These are phyloP conservation scores for Drosophila infuscata DNA, from an alignment of 2,888 invertebrate species.

Conservation along the genomic window DNA sequence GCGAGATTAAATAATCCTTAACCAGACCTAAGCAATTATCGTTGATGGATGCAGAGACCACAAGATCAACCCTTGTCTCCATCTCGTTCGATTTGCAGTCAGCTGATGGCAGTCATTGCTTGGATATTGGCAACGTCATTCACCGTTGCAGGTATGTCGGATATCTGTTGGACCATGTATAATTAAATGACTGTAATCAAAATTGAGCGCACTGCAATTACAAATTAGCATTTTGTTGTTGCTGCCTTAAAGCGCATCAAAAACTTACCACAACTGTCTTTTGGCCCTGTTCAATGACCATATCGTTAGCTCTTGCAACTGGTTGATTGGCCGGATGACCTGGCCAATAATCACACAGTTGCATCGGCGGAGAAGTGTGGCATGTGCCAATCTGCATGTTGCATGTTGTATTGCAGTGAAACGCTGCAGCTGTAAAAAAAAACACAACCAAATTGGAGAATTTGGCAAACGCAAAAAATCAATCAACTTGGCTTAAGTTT, in stretches of 20 bases:
- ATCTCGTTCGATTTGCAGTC: neutral
- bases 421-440: slow-evolving; percentile 3
- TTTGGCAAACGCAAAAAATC: slow-evolving; percentile 45
- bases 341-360: slow-evolving; percentile 24
- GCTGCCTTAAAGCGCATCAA: slow-evolving; percentile 78
- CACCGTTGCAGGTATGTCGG: slow-evolving; percentile 4
- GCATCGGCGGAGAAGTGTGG: slow-evolving; percentile 16
- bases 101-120: slow-evolving; percentile 1
- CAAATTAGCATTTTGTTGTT: slow-evolving; percentile 52
- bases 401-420: slow-evolving; percentile 1
- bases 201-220: slow-evolving; percentile 42
- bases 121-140: slow-evolving; percentile 11
- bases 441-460: slow-evolving; percentile 7
- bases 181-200: slow-evolving; percentile 23
- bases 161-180: neutral
- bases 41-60: slow-evolving; percentile 25
- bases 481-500: slow-evolving; percentile 41
- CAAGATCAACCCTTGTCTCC: slow-evolving; percentile 24
- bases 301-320: slow-evolving; percentile 32
- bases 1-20: neutral
- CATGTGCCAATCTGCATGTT: slow-evolving; percentile 12
- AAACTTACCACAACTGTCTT: slow-evolving; percentile 77
- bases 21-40: neutral
- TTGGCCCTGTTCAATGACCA: slow-evolving; percentile 40
- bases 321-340: slow-evolving; percentile 16